Conservation (phyloP, 1,140 invertebrate genomes). For the Grapholita molesta region DNA sequence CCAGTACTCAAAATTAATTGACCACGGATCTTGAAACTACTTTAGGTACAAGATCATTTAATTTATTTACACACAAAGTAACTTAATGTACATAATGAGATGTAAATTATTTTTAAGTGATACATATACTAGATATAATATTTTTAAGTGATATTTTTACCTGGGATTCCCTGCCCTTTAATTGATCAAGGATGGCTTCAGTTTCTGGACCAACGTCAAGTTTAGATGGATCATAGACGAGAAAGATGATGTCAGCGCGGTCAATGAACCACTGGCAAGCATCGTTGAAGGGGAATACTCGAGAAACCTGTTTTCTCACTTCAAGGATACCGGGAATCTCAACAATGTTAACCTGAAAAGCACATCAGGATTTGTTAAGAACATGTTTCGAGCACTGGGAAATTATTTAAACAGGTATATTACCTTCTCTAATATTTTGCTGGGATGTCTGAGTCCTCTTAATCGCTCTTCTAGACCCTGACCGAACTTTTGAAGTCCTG, state of each 20-base stretch:
- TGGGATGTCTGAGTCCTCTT: conserved; percentile 88
- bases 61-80: no score
- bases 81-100: no score
- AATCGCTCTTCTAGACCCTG: conserved; percentile 94
- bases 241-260: conserved; percentile 95
- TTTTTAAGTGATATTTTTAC: conserved; percentile 63
- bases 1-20: no score
- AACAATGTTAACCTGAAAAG: conserved; percentile 92
- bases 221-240: conserved; percentile 97
- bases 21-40: no score
- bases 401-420: not conserved
- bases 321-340: conserved; percentile 98
- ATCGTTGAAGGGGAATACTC: conserved; percentile 96
- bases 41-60: no score
- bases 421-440: conserved; percentile 93
- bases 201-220: conserved; percentile 96
- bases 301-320: conserved; percentile 94
- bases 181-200: conserved; percentile 94
- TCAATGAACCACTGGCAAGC: conserved; percentile 98
- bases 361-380: conserved; percentile 13
- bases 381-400: not conserved
- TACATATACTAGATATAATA: no score
- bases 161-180: conserved; percentile 95
- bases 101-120: no score
- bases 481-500: conserved; percentile 96